phyloP scores from a whole-genome alignment of 2,113 vertebrate genomes.

The Athene noctua region DNA sequence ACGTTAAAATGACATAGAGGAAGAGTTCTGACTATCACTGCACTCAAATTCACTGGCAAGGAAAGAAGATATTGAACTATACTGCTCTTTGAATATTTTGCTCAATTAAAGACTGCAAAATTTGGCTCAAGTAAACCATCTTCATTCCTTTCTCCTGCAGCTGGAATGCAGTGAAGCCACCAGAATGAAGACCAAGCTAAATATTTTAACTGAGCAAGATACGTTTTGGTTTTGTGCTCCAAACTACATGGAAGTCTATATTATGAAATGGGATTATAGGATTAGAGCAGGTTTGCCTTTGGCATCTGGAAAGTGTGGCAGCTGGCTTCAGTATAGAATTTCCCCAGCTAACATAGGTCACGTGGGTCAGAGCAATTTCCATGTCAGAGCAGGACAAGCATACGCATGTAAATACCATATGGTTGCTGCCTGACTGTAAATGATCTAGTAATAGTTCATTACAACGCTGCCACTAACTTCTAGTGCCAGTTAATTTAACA shows the following conservation, averaged over 20 bases:
- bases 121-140: neutral
- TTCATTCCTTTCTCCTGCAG: constrained; percentile 9
- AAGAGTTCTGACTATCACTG: neutral
- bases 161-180: constrained; percentile 38
- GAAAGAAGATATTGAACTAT: neutral
- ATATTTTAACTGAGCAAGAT: constrained; percentile 30
- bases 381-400: neutral
- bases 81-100: neutral
- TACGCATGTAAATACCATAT: neutral
- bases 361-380: neutral
- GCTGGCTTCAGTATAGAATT: neutral
- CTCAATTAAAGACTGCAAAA: constrained; percentile 36
- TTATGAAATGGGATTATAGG: neutral
- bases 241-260: neutral
- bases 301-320: neutral
- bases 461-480: neutral
- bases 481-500: neutral
- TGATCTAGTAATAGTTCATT: neutral
- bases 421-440: neutral
- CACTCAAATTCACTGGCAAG: neutral
- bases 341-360: neutral
- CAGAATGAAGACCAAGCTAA: constrained; percentile 33
- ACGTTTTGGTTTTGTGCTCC: neutral
- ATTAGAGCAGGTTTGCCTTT: neutral
- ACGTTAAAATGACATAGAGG: neutral